Conservation (phyloP, 2,888 invertebrate species). For the Deilephila elpenor region DNA sequence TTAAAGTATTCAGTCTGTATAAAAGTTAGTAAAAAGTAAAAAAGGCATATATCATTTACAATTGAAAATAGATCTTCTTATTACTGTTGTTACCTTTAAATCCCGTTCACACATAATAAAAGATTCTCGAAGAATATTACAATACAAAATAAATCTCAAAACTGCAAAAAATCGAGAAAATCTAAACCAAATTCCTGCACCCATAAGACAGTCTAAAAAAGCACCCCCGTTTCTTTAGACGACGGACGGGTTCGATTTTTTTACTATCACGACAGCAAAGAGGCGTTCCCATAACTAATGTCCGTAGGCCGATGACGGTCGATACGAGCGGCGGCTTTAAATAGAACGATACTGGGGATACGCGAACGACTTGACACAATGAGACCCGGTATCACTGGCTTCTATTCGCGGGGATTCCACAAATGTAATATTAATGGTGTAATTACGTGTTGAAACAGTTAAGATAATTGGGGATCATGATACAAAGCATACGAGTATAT, state of each 20-base stretch:
- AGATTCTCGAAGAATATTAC: too few species aligned
- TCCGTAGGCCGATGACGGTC: constrained; percentile 36
- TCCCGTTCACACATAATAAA: too few species aligned
- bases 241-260: constrained; percentile 42
- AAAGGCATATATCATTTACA: too few species aligned
- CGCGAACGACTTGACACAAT: not conserved
- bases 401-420: not conserved
- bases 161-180: too few species aligned
- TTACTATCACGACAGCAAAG: constrained; percentile 53
- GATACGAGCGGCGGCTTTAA: constrained; percentile 30
- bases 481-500: too few species aligned
- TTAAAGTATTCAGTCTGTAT: too few species aligned
- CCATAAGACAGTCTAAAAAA: constrained; percentile 43
- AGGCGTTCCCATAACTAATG: constrained; percentile 48
- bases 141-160: not conserved
- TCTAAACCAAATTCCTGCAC: not conserved
- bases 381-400: not conserved
- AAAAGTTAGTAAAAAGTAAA: too few species aligned
- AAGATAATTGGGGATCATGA: too few species aligned
- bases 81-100: too few species aligned
- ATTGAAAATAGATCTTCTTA: too few species aligned
- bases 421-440: not conserved
- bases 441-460: not conserved
- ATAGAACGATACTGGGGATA: constrained; percentile 22
- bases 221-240: constrained; percentile 33